Base-by-base conservation (phyloP, 1,140 invertebrate species). In the Zaprionus ornatus region DNA sequence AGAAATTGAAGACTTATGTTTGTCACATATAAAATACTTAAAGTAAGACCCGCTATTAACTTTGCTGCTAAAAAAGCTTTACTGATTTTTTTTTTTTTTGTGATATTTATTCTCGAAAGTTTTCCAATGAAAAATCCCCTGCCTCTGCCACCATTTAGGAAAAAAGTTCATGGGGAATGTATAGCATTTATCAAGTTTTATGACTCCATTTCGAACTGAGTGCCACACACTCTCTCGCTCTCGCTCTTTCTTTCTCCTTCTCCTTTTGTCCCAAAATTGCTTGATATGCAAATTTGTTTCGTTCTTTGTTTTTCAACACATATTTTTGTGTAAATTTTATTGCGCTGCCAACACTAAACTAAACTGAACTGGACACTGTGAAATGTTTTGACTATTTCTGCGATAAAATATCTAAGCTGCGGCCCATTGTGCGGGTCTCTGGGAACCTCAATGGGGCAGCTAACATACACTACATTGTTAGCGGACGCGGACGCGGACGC, bases 291-390 rank as follows among this genome's bases (percentile, higher is more conserved):
- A 88, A 87, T 87, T 74, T 48, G 70, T 55, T 62, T 69, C 73
- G 72, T 88, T 80, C 70, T 88, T 84, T 70, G 76, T 79, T 88
- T 87, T 87, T 84, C 84, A 80, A 80, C 84, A 84, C 85, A 87
- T 84, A 87, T 87, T 87, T 87, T 80, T 64, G 64, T 75, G 66
- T 74, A 45, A 73, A 78, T 77, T 88, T 84, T 88, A 87, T 88
- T 61, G 84, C 66, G 55, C 27, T 87, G 82, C 82, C 35, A 37
- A 37, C 35, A 37, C 35, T 37, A 4, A 37, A 15, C 29, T 27
- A 27, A 27, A 32, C 35, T 37, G 69, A 85, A 82, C 83, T 86
- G 77, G 84, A 84, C 77, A 72, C 65, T 64, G 71, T 61, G 71
- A 80, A 76, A 50, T 63, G 52, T 61, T 72, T 65, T 32, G 37